Base-by-base conservation (phyloP, 2,113 vertebrate genomes). In the Stigmatopora argus region DNA sequence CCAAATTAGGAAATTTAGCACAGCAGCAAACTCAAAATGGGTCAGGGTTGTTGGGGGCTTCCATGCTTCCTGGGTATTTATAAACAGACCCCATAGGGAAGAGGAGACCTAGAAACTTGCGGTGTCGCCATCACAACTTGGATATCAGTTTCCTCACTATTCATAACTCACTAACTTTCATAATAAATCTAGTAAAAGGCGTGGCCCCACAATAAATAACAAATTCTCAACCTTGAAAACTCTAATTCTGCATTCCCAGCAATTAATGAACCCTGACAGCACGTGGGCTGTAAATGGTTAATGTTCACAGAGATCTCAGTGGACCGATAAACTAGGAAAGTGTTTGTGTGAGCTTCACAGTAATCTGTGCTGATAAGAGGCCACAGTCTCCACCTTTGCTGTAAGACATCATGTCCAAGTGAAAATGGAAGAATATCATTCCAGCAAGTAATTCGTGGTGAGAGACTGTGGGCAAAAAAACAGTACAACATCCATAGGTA, bases 31-130 rank as follows among this genome's bases (percentile, higher is more conserved):
- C 57, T 44, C 47, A 79, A 90, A 91, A 79, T 91, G 84, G 89
- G 89, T 90, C 88, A 91, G 89, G 87, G 87, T 89, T 86, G 82
- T 89, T 82, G 80, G 83, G 81, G 79, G 81, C 87, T 84, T 83
- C 83, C 79, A 86, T 78, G 70, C 74, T 78, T 74, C 78, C 66
- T 73, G 86, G 84, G 83, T 90, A 90, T 90, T 90, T 90, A 88
- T 90, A 89, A 88, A 88, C 84, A 85, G 79, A 81, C 76, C 80
- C 81, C 85, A 78, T 77, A 57, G 80, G 79, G 81, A 80, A 73
- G 66, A 75, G 74, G 65, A 89, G 87, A 90, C 85, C 81, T 84
- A 88, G 83, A 90, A 90, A 90, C 78, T 72, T 68, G 73, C 75
- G 64, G 60, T 72, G 71, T 78, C 78, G 79, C 81, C 80, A 62